Percentiles rank a stretch among this genome's conserved stretches.
phyloP scores from a whole-genome alignment of 2,113 vertebrate genomes.

The Rhynchopsitta pachyrhyncha region DNA sequence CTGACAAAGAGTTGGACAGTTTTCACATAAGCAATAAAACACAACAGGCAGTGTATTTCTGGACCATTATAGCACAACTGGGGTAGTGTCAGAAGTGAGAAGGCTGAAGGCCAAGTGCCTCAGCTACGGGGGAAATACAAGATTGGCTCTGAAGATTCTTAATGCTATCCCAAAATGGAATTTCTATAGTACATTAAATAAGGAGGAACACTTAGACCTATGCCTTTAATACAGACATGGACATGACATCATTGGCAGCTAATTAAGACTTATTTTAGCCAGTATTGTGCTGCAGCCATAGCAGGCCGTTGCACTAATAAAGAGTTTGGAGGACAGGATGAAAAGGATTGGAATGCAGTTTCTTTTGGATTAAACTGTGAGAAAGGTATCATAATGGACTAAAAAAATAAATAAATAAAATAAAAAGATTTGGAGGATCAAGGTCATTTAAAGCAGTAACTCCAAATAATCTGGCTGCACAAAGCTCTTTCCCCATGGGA shows the following conservation, averaged over 20 bases:
- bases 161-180: constrained; percentile 75
- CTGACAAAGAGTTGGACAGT: constrained; percentile 63
- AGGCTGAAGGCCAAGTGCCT: constrained; percentile 74
- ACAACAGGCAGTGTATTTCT: constrained; percentile 73
- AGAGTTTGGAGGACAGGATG: neutral
- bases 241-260: constrained; percentile 77
- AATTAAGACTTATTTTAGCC: constrained; percentile 73
- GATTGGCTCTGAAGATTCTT: constrained; percentile 69
- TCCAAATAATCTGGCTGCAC: neutral
- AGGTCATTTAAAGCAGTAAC: neutral
- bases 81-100: constrained; percentile 69
- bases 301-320: constrained; percentile 17
- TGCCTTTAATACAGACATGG: constrained; percentile 72
- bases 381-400: neutral
- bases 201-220: constrained; percentile 72
- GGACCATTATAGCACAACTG: constrained; percentile 64
- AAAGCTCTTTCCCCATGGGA: neutral
- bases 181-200: constrained; percentile 75
- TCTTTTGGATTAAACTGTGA: neutral
- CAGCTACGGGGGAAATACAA: constrained; percentile 61
- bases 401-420: neutral
- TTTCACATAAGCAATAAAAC: constrained; percentile 75
- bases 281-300: constrained; percentile 55
- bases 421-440: neutral
- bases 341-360: neutral